Evolutionary conservation across 2,888 invertebrate species (phyloP).

Genomic region (Lysandra bellargus): DNA sequence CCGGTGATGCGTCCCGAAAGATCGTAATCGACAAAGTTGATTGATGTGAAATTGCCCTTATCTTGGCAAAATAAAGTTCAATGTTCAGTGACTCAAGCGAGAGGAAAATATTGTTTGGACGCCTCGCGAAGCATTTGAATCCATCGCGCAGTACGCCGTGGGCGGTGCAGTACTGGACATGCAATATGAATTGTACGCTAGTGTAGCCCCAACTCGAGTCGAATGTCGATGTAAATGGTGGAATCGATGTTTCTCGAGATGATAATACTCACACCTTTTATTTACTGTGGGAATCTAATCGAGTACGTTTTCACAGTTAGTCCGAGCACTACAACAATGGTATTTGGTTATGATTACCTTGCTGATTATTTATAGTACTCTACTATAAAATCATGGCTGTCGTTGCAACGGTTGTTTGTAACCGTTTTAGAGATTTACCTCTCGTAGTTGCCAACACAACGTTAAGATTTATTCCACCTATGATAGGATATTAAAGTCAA

Average conservation of each 20-base stretch:
- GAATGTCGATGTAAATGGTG: conserved; percentile 56
- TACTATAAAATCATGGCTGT: conserved; percentile 15
- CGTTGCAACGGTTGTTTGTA: background rate
- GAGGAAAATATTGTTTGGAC: conserved; percentile 39
- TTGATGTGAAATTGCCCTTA: conserved; percentile 9
- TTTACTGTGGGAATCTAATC: conserved; percentile 52
- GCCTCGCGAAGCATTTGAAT: conserved; percentile 49
- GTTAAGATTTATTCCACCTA: background rate
- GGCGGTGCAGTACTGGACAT: conserved; percentile 71
- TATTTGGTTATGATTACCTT: conserved; percentile 36
- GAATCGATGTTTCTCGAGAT: conserved; percentile 51
- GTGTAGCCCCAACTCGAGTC: conserved; percentile 48
- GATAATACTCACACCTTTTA: conserved; percentile 53
- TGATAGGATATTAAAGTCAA: background rate
- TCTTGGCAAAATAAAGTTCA: conserved; percentile 12
- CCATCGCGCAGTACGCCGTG: conserved; percentile 63
- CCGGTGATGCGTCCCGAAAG: conserved; percentile 5
- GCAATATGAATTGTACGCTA: conserved; percentile 70
- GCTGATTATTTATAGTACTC: conserved; percentile 39
- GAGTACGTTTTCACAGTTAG: conserved; percentile 45
- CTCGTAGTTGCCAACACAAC: too few relatives aligned
- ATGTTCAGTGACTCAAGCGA: conserved; percentile 34
- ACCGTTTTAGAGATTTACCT: background rate
- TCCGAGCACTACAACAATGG: conserved; percentile 35
- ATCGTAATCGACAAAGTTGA: conserved; percentile 12